These are phyloP conservation scores for Morpho deidamia DNA, from an alignment of 2,888 invertebrate genomes.

Conservation along the genomic window DNA sequence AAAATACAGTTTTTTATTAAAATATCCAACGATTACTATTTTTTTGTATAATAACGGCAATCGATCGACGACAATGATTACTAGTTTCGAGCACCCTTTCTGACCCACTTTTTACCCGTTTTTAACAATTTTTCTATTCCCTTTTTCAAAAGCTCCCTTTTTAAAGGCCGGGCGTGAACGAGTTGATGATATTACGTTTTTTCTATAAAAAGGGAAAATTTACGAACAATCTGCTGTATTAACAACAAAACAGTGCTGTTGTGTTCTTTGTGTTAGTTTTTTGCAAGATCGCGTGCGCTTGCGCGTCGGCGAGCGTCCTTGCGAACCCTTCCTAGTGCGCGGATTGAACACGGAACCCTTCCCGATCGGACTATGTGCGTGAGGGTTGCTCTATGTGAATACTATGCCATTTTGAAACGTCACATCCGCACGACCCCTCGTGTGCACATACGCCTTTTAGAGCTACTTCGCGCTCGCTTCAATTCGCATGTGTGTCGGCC, in stretches of 20 bases:
- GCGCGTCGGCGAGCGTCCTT: constrained; percentile 74
- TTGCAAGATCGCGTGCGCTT: constrained; percentile 74
- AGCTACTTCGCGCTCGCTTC: constrained; percentile 42
- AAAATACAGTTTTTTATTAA: constrained; percentile 11
- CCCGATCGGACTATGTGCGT: constrained; percentile 50
- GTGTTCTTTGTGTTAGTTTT: constrained; percentile 70
- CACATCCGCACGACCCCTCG: constrained; percentile 30
- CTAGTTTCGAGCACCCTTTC: constrained; percentile 76
- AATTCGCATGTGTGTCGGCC: constrained; percentile 75
- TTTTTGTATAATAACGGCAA: constrained; percentile 67
- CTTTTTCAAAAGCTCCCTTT: constrained; percentile 68
- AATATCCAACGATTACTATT: constrained; percentile 11
- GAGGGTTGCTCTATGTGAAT: constrained; percentile 48
- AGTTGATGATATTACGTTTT: constrained; percentile 79
- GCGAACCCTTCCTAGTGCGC: constrained; percentile 71
- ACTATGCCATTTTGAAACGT: constrained; percentile 33
- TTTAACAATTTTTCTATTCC: constrained; percentile 70
- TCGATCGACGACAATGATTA: constrained; percentile 75
- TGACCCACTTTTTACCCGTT: constrained; percentile 77
- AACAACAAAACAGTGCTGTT: constrained; percentile 73
- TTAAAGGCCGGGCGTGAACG: constrained; percentile 77
- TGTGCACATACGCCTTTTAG: constrained; percentile 47
- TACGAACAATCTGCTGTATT: constrained; percentile 76
- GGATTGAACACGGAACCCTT: constrained; percentile 71
- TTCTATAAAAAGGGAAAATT: constrained; percentile 56